Evolutionary conservation across 2,888 invertebrate species (phyloP), one percentile per base, ranked within the genome.

Genomic region (Sinopyrophorus schimmeli): DNA sequence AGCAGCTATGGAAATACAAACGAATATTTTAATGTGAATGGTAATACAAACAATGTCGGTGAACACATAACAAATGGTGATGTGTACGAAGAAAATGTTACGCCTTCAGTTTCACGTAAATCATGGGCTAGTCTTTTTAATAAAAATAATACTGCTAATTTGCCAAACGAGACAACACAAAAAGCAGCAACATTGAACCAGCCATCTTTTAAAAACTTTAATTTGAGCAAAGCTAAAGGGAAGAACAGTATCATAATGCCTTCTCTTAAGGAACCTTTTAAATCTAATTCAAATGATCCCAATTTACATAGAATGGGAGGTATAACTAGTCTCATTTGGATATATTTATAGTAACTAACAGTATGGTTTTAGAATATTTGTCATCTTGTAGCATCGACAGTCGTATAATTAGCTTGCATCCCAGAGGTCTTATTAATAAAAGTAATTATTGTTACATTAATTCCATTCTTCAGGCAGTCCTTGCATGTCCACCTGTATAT

Each of bases 381-480:
- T 76, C 81, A 1, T 82, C 81, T 62, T 87, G 91, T 68, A 80
- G 82, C 64, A 77, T 91, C 62, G 90, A 92, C 68, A 87, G 89
- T 68, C 81, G 84, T 49, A 81, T 88, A 0, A 84, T 90, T 15
- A 84, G 89, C 52, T 76, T 96, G 27, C 81, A 89, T 64, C 95
- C 96, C 0, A 83, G 96, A 37, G 97, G 97, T 1, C 80, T 97
- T 34, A 89, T 89, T 40, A 97, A 97, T 74, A 86, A 89, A 56
- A 92, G 92, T 55, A 97, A 96, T 76, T 96, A 93, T 75, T 97
- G 97, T 76, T 97, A 96, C 69, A 92, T 96, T 53, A 97, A 97
- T 74, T 90, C 96, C 11, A 94, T 93, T 55, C 76, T 97, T 21
- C 95, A 97, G 75, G 95, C 96, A 0, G 75, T 97, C 59, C 79